These are phyloP conservation scores for Aramus guarauna DNA, from an alignment of 2,113 vertebrate genomes.

Conservation along the genomic window DNA sequence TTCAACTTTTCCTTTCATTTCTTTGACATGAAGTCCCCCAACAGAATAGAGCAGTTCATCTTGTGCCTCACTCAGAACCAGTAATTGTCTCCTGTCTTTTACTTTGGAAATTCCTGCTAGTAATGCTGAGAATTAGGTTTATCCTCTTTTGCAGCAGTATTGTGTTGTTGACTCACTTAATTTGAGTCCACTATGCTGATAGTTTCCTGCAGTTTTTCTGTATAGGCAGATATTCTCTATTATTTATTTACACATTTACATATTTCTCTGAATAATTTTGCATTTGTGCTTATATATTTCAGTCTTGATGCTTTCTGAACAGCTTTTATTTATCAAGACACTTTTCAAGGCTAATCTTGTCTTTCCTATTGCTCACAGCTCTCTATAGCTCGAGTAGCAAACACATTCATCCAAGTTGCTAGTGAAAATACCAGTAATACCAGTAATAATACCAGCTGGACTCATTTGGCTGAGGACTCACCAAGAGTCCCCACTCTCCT, in stretches of 20 bases:
- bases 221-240: not conserved
- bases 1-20: not conserved
- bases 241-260: not conserved
- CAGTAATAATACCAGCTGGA: fast-evolving
- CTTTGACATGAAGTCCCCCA: not conserved
- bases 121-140: not conserved
- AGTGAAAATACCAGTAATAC: not conserved
- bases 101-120: not conserved
- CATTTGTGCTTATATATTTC: not conserved
- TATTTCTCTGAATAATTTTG: not conserved
- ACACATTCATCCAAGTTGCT: not conserved
- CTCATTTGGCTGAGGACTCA: not conserved
- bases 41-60: not conserved
- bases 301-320: not conserved
- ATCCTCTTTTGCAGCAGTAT: not conserved
- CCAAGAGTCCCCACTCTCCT: not conserved
- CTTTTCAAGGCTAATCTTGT: not conserved
- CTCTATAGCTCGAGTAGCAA: not conserved
- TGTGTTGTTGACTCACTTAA: not conserved
- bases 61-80: not conserved
- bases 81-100: not conserved
- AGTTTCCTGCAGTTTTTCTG: not conserved
- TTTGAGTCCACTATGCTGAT: not conserved
- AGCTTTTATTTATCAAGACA: not conserved
- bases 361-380: not conserved